A percentile compares a stretch with the other conserved stretches of the same genome.
Evolutionary conservation across 2,888 invertebrate species (phyloP).

Genomic region (Athrips mouffetella): DNA sequence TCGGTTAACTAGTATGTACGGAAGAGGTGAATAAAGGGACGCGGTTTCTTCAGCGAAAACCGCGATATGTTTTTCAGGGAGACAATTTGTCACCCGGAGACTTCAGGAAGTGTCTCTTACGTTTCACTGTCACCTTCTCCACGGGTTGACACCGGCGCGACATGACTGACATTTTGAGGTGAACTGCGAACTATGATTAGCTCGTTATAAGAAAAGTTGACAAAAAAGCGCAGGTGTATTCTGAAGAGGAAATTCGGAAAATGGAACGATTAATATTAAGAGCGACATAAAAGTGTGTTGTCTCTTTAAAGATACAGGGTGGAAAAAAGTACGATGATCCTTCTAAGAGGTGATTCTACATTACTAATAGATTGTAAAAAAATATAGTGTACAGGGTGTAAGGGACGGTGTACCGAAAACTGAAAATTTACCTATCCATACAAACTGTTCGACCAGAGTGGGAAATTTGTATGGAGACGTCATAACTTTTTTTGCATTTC

Average conservation of each 20-base stretch:
- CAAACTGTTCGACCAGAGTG: too few species aligned
- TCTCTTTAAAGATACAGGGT: background rate
- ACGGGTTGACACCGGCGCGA: conserved; percentile 19
- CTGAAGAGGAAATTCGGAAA: background rate
- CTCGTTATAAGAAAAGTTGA: conserved; percentile 1
- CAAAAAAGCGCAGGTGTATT: conserved; percentile 3
- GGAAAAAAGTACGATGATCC: too few species aligned
- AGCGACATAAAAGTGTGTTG: background rate
- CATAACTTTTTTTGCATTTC: too few species aligned
- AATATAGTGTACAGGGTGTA: too few species aligned
- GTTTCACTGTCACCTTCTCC: conserved; percentile 28
- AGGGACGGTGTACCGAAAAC: too few species aligned
- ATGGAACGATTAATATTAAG: background rate
- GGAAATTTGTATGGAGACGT: too few species aligned
- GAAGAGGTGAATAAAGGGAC: background rate
- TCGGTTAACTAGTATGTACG: too few species aligned
- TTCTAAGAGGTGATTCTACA: too few species aligned
- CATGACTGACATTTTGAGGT: conserved; percentile 47
- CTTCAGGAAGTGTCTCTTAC: conserved; percentile 24
- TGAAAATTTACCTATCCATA: too few species aligned
- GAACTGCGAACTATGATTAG: conserved; percentile 42
- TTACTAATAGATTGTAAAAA: too few species aligned
- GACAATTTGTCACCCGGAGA: conserved; percentile 26
- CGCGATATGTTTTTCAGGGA: background rate
- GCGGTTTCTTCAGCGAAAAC: background rate